Percentiles rank a stretch among this genome's conserved stretches.
Evolutionary conservation across 2,888 invertebrate genomes (phyloP).

Genomic region (Drosophila limbata): DNA sequence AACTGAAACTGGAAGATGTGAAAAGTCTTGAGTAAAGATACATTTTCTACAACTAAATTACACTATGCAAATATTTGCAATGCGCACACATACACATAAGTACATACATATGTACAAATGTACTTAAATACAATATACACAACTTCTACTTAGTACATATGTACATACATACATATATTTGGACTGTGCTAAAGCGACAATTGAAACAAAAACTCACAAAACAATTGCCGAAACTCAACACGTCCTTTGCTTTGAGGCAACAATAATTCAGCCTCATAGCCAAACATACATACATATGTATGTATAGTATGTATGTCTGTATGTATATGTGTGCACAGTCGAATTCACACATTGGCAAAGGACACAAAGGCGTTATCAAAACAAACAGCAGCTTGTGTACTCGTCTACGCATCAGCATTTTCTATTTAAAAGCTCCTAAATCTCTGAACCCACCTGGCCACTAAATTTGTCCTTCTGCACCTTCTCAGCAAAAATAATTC

Average conservation of each 20-base stretch:
- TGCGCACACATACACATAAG: slow-evolving; percentile 22
- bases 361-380: slow-evolving; percentile 44
- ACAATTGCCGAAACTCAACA: slow-evolving; percentile 59
- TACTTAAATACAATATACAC: neutral
- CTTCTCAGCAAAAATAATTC: slow-evolving; percentile 14
- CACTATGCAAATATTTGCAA: slow-evolving; percentile 73
- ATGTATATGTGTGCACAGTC: slow-evolving; percentile 19
- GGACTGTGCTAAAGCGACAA: slow-evolving; percentile 48
- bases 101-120: neutral
- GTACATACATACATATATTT: slow-evolving; percentile 2
- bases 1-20: slow-evolving; percentile 29
- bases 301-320: neutral
- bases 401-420: slow-evolving; percentile 22
- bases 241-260: slow-evolving; percentile 43
- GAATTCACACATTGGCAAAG: slow-evolving; percentile 30
- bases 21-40: slow-evolving; percentile 72
- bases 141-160: neutral
- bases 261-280: slow-evolving; percentile 22
- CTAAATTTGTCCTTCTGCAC: neutral
- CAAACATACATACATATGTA: neutral
- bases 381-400: slow-evolving; percentile 24
- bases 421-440: slow-evolving; percentile 25
- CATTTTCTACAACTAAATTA: slow-evolving; percentile 76
- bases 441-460: slow-evolving; percentile 23
- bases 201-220: slow-evolving; percentile 63